A percentile compares a stretch with the other conserved stretches of the same genome.
phyloP scores from a whole-genome alignment of 2,113 vertebrate species.

The Petrocephalus zakoni region DNA sequence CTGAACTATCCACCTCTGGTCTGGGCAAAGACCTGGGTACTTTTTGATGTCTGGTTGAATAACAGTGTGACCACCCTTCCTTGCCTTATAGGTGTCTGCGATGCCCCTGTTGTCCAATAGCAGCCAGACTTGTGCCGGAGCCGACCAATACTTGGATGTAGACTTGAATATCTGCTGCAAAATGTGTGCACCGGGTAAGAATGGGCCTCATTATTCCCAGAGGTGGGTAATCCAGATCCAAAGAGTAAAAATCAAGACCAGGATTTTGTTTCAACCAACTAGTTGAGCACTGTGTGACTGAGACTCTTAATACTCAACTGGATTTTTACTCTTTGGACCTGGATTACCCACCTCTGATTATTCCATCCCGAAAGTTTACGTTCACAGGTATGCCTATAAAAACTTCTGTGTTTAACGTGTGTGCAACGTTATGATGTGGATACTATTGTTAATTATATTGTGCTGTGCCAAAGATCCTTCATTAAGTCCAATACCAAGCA shows the following conservation, averaged over 20 bases:
- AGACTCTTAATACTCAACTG: no score
- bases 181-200: conserved; percentile 18
- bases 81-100: background rate
- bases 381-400: background rate
- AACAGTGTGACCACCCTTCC: background rate
- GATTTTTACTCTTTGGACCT: no score
- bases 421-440: background rate
- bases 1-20: background rate
- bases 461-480: background rate
- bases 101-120: background rate
- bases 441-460: background rate
- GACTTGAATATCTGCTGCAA: background rate
- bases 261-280: no score
- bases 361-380: background rate
- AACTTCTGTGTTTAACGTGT: background rate
- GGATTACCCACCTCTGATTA: background rate
- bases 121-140: background rate
- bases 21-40: background rate
- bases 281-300: no score
- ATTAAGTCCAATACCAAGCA: background rate
- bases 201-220: background rate
- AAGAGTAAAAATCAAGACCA: no score
- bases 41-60: background rate
- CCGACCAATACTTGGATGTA: background rate
- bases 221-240: no score